Conservation (phyloP, 1,140 invertebrate species). For the Scaptodrosophila lebanonensis region DNA sequence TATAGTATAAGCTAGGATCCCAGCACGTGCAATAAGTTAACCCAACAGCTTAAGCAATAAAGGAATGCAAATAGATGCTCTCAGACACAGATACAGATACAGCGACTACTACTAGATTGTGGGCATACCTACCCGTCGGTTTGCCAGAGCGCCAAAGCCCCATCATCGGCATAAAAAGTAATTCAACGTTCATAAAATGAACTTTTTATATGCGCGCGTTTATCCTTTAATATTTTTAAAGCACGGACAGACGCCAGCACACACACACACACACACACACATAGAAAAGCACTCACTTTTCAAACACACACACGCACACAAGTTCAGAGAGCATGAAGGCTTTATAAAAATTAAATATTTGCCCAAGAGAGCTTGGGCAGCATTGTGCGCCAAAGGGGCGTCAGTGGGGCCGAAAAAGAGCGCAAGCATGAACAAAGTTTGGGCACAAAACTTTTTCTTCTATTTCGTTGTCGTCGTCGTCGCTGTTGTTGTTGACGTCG, state of each 20-base stretch:
- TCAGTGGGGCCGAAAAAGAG: background rate
- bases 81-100: too few species aligned
- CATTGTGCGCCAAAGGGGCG: constrained; percentile 7
- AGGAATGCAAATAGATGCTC: too few species aligned
- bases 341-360: constrained; percentile 76
- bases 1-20: too few species aligned
- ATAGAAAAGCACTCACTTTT: background rate
- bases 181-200: constrained; percentile 64
- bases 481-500: constrained; percentile 36
- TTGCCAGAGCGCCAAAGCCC: too few species aligned
- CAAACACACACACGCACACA: constrained; percentile 8
- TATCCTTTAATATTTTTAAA: constrained; percentile 76
- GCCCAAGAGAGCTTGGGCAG: constrained; percentile 51
- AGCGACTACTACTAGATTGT: too few species aligned
- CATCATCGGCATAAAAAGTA: too few species aligned
- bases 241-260: constrained; percentile 45
- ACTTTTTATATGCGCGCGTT: constrained; percentile 61
- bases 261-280: constrained; percentile 22
- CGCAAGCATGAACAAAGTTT: constrained; percentile 34
- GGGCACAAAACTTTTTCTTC: constrained; percentile 54
- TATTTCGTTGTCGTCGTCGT: constrained; percentile 58
- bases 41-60: too few species aligned
- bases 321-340: constrained; percentile 49
- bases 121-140: too few species aligned
- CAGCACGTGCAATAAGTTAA: too few species aligned